Percentiles rank a stretch among this genome's conserved stretches.
Evolutionary conservation across 2,797 vertebrate genomes (phyloP).

Genomic region (Coracias cyanogaster): DNA sequence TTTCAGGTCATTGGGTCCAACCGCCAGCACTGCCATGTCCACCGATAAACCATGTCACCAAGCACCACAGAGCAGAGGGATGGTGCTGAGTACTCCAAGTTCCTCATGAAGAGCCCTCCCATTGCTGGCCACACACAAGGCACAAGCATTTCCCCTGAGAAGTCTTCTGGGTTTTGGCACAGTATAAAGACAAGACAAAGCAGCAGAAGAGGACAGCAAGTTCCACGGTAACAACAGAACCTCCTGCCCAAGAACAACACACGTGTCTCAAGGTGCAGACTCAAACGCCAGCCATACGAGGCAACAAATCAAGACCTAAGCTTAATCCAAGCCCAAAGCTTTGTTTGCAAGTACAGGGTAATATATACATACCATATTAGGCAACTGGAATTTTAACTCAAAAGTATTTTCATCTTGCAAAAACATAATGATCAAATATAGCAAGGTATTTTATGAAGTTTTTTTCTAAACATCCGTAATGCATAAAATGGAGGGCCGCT

Average conservation of each 20-base stretch:
- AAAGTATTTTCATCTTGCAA: neutral
- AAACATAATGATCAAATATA: neutral
- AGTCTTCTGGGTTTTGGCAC: neutral
- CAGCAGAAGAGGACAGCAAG: neutral
- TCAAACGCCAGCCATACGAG: neutral
- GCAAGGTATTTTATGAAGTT: neutral
- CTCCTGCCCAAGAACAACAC: neutral
- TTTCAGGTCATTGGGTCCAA: neutral
- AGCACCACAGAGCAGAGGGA: neutral
- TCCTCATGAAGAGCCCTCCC: neutral
- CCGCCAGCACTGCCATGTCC: neutral
- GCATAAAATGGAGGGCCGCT: neutral
- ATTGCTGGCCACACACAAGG: neutral
- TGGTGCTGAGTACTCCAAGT: neutral
- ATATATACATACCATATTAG: neutral
- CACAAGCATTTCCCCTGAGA: neutral
- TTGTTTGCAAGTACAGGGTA: neutral
- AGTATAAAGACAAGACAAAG: neutral
- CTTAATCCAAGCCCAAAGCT: neutral
- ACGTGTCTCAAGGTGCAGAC: fast-evolving
- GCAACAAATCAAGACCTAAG: neutral
- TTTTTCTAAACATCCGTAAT: neutral
- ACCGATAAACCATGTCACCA: neutral
- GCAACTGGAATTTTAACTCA: neutral
- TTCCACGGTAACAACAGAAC: neutral